Evolutionary conservation across 2,888 invertebrate species (phyloP).

Genomic region (Callimorpha dominula): DNA sequence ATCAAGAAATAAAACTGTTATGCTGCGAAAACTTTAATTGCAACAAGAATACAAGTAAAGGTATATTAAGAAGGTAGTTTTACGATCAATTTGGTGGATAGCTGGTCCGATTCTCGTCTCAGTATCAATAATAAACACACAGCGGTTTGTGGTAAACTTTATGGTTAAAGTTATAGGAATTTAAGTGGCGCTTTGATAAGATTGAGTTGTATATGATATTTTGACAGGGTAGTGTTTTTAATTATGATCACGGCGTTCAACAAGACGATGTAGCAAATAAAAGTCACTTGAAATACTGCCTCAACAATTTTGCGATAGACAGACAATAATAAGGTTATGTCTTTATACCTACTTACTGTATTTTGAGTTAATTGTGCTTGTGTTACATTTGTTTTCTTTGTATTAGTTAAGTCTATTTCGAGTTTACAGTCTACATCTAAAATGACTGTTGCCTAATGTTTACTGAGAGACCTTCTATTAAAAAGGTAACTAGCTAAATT

Average conservation of each 20-base stretch:
- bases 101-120: slow-evolving; percentile 45
- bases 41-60: slow-evolving; percentile 33
- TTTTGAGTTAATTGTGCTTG: too few relatives aligned
- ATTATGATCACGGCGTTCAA: background rate
- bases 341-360: too few relatives aligned
- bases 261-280: background rate
- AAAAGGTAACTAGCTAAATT: too few relatives aligned
- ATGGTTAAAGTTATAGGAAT: slow-evolving; percentile 16
- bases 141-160: slow-evolving; percentile 21
- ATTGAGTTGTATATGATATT: slow-evolving; percentile 16
- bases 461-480: too few relatives aligned
- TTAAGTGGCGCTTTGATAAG: slow-evolving; percentile 17
- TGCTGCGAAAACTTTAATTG: slow-evolving; percentile 44
- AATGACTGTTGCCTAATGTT: too few relatives aligned
- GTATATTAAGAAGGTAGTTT: slow-evolving; percentile 47
- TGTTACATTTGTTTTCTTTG: too few relatives aligned
- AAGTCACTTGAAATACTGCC: background rate
- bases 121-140: slow-evolving; percentile 43
- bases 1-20: slow-evolving; percentile 37
- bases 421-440: too few relatives aligned
- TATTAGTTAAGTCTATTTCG: too few relatives aligned
- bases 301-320: background rate
- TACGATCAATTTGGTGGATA: slow-evolving; percentile 66
- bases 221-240: background rate
- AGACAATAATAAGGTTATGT: too few relatives aligned